Conservation (phyloP, 2,113 vertebrate species). For the Actinemys pallida region DNA sequence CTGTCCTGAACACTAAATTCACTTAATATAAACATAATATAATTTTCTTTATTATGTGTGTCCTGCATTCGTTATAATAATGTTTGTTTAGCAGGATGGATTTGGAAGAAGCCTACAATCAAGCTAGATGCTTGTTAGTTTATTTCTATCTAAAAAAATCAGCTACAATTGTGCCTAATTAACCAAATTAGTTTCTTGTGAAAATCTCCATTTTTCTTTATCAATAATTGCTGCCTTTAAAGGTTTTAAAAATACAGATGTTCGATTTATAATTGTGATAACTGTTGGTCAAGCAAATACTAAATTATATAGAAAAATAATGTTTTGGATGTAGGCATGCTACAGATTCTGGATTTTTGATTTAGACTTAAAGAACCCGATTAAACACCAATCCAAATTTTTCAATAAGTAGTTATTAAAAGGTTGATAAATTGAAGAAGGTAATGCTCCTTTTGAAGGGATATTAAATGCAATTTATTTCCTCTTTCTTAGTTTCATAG, state of each 20-base stretch:
- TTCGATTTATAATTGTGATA: background rate
- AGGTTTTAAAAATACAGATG: slow-evolving; percentile 8
- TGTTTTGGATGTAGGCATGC: background rate
- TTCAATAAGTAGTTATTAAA: background rate
- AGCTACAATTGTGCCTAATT: accelerated
- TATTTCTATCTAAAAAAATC: background rate
- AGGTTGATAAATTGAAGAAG: background rate
- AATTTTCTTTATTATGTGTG: background rate
- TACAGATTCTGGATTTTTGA: background rate
- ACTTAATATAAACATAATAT: background rate
- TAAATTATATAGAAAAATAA: slow-evolving; percentile 29
- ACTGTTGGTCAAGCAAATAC: background rate
- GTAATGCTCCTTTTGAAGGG: background rate
- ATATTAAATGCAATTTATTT: background rate
- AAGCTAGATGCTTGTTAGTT: background rate
- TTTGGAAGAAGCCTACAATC: background rate
- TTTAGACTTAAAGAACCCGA: background rate
- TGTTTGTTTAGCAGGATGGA: background rate
- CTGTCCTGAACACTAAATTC: slow-evolving; percentile 1
- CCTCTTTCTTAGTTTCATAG: background rate
- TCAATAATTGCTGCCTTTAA: background rate
- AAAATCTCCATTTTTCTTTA: slow-evolving; percentile 23
- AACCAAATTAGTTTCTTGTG: background rate
- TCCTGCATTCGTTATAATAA: background rate
- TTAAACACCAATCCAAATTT: background rate